Evolutionary conservation across 2,888 invertebrate genomes (phyloP).

Genomic region (Microdon myrmicae): DNA sequence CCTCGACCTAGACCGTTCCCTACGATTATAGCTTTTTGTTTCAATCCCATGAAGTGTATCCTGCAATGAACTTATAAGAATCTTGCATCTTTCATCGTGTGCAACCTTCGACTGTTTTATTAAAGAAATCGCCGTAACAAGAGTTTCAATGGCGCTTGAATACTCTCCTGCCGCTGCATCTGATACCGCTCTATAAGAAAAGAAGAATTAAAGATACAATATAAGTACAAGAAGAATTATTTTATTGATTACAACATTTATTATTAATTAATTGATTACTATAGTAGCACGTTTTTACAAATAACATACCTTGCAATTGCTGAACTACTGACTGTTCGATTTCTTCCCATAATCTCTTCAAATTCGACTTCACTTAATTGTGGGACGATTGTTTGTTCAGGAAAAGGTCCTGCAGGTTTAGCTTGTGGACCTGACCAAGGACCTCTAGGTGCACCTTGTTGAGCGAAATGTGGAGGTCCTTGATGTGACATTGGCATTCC

Average conservation of each 20-base stretch:
- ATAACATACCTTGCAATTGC: slow-evolving; percentile 79
- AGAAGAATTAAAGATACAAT: not conserved
- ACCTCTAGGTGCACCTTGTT: slow-evolving; percentile 76
- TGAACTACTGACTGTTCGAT: slow-evolving; percentile 96
- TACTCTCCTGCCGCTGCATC: slow-evolving; percentile 98
- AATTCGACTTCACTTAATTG: slow-evolving; percentile 92
- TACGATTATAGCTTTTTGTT: slow-evolving; percentile 91
- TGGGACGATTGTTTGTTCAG: slow-evolving; percentile 69
- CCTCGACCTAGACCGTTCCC: slow-evolving; percentile 71
- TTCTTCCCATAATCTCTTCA: slow-evolving; percentile 97
- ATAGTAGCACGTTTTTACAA: not conserved
- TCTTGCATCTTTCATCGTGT: slow-evolving; percentile 95
- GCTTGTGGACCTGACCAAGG: slow-evolving; percentile 72
- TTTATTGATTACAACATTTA: not conserved
- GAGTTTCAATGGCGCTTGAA: slow-evolving; percentile 97
- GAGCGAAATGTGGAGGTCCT: slow-evolving; percentile 76
- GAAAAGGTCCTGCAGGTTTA: slow-evolving; percentile 64
- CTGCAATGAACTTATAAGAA: slow-evolving; percentile 94
- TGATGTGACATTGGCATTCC: slow-evolving; percentile 68
- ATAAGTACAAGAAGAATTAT: not conserved
- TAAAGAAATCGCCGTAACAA: slow-evolving; percentile 97
- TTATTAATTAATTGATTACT: not conserved
- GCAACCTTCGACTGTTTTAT: slow-evolving; percentile 94
- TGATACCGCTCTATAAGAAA: slow-evolving; percentile 81
- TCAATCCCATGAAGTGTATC: slow-evolving; percentile 98